Evolutionary conservation across 2,797 vertebrate species (phyloP).

Genomic region (Enteromius anoplus): DNA sequence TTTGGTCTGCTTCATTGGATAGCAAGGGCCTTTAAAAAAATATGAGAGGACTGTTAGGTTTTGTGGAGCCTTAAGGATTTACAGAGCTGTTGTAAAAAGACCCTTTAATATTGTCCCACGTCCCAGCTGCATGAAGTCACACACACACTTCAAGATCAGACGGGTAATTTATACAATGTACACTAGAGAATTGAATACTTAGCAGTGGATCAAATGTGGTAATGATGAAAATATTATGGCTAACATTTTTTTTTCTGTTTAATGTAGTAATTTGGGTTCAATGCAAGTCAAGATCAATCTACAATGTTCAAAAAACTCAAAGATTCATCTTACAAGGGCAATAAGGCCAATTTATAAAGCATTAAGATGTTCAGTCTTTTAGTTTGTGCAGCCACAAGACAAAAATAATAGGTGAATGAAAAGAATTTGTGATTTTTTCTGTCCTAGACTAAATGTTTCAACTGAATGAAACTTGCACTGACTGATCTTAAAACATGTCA

Average conservation of each 20-base stretch:
- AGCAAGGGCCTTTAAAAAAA: not conserved
- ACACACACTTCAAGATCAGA: not conserved
- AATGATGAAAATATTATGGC: not conserved
- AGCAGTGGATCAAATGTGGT: not conserved
- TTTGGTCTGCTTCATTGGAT: not conserved
- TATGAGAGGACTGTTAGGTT: not conserved
- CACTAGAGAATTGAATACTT: not conserved
- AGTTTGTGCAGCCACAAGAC: not conserved
- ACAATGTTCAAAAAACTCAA: not conserved
- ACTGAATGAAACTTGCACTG: too few species aligned
- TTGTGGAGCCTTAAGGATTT: slow-evolving; percentile 45
- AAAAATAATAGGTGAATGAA: not conserved
- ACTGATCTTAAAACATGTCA: too few species aligned
- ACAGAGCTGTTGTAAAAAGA: slow-evolving; percentile 32
- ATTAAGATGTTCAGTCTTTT: not conserved
- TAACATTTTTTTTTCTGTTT: not conserved
- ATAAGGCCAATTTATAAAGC: not conserved
- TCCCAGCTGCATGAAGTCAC: slow-evolving; percentile 2
- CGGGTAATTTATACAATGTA: not conserved
- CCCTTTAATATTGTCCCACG: slow-evolving; percentile 22
- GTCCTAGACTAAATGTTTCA: too few species aligned
- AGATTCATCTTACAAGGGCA: not conserved
- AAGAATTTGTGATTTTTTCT: not conserved
- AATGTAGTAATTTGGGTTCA: not conserved
- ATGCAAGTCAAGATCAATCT: not conserved